phyloP scores from a whole-genome alignment of 2,888 invertebrate species.

The Branchipolynoe longqiensis region DNA sequence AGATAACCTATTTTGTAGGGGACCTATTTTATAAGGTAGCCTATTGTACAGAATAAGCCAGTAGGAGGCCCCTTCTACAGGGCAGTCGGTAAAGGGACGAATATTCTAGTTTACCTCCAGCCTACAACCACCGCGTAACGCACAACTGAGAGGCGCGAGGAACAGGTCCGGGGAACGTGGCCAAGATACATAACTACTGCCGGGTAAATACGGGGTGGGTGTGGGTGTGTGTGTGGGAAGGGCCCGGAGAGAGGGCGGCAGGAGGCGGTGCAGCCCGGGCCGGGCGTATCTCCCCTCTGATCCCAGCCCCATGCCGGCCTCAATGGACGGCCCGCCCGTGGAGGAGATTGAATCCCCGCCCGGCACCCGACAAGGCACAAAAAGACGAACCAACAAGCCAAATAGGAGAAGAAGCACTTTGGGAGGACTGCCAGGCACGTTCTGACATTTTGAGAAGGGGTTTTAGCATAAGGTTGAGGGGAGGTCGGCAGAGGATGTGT shows the following conservation, averaged over 20 bases:
- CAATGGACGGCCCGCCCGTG: neutral
- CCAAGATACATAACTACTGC: neutral
- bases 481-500: neutral
- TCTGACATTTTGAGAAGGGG: slow-evolving; percentile 43
- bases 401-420: slow-evolving; percentile 30
- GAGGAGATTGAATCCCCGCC: slow-evolving; percentile 27
- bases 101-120: no score
- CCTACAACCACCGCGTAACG: no score
- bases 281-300: slow-evolving; percentile 26
- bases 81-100: no score
- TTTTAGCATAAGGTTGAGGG: neutral
- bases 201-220: neutral
- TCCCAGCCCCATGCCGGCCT: neutral
- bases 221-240: no score
- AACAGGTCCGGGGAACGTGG: no score
- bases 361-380: slow-evolving; percentile 21
- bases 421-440: neutral
- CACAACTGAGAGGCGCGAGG: no score
- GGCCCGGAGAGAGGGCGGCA: no score
- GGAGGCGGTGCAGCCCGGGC: no score
- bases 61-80: no score
- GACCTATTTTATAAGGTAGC: no score
- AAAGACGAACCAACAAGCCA: slow-evolving; percentile 28
- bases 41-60: no score
- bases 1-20: no score